These are phyloP conservation scores for Lepidurus apus DNA, from an alignment of 1,140 invertebrate genomes.

Conservation along the genomic window DNA sequence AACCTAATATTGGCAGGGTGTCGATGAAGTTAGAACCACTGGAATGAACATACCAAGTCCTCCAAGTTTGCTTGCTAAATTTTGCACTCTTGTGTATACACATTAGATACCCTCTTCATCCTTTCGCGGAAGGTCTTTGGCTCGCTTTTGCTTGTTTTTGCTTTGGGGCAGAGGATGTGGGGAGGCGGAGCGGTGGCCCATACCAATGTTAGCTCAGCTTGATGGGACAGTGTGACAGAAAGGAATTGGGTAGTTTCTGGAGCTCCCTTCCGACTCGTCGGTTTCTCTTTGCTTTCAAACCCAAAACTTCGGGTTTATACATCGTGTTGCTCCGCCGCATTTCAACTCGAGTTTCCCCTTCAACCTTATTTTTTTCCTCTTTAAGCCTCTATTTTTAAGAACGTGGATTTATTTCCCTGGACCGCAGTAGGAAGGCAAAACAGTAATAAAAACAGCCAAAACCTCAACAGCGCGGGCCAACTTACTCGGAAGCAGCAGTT, in stretches of 20 bases:
- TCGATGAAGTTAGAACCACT: too few species aligned
- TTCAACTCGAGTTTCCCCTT: background rate
- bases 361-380: background rate
- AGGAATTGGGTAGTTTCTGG: background rate
- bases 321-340: background rate
- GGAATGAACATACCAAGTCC: too few species aligned
- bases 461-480: background rate
- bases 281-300: constrained; percentile 1
- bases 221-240: background rate
- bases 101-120: too few species aligned
- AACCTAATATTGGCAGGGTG: too few species aligned
- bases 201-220: background rate
- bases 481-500: constrained; percentile 14
- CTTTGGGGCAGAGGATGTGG: background rate
- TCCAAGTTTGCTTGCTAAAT: too few species aligned
- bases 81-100: too few species aligned
- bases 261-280: background rate
- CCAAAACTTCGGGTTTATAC: background rate
- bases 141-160: background rate
- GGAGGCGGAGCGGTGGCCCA: background rate
- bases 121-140: background rate
- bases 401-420: too few species aligned
- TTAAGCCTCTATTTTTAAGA: too few species aligned
- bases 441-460: background rate
- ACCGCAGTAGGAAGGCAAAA: too few species aligned